A percentile compares a stretch with the other conserved stretches of the same genome.
Conservation (phyloP, 35 echinoderm and acorn worm genomes). For the Hemicentrotus pulcherrimus region DNA sequence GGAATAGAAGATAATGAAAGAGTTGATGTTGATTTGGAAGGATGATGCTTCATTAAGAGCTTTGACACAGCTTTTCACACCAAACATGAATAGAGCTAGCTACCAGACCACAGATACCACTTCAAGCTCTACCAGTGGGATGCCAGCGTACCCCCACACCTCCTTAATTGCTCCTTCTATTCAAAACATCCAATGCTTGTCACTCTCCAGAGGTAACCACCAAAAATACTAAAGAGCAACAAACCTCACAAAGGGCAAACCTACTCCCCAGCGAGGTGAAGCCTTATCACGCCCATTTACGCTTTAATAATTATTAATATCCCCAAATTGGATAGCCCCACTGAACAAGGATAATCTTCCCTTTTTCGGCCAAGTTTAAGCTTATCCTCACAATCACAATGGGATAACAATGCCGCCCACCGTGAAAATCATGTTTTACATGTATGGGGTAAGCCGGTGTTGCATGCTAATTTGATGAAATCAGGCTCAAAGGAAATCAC, state of each 20-base stretch:
- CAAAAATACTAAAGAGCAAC: constrained; percentile 13
- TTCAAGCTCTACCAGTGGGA: background rate
- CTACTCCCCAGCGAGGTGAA: background rate
- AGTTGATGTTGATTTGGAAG: background rate
- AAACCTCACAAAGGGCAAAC: background rate
- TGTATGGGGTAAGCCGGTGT: background rate
- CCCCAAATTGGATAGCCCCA: constrained; percentile 7
- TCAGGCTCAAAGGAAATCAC: background rate
- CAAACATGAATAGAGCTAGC: background rate
- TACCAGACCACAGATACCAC: background rate
- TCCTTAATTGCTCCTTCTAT: constrained; percentile 8
- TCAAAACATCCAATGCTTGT: constrained; percentile 28
- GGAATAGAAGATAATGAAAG: background rate
- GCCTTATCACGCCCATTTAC: constrained; percentile 21
- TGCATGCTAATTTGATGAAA: background rate
- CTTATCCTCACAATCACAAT: constrained; percentile 22
- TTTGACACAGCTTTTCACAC: constrained; percentile 16
- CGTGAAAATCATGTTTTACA: constrained; percentile 8
- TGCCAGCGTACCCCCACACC: background rate
- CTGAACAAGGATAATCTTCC: background rate
- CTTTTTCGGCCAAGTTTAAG: constrained; percentile 37
- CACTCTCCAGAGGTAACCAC: background rate
- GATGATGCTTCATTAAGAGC: background rate
- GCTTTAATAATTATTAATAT: background rate
- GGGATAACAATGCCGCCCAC: background rate